phyloP scores from a whole-genome alignment of 1,140 invertebrate genomes.

The Eurosta solidaginis region DNA sequence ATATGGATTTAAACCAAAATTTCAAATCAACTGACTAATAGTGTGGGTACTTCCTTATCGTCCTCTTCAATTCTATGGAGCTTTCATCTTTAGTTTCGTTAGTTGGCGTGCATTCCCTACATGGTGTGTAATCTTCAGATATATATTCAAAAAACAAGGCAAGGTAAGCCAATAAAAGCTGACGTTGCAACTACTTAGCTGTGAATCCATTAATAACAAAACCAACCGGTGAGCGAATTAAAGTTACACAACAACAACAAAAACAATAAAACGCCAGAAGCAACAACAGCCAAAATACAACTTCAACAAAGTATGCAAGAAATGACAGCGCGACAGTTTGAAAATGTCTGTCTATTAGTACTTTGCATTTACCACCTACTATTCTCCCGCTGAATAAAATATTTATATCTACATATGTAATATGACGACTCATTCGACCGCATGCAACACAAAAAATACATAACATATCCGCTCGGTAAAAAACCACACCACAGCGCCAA shows the following conservation, averaged over 20 bases:
- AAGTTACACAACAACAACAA: background rate
- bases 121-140: too few species aligned
- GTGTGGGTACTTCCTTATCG: too few species aligned
- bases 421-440: background rate
- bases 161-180: background rate
- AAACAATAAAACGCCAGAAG: too few species aligned
- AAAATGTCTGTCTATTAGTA: background rate
- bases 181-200: conserved; percentile 25
- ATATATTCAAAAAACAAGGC: background rate
- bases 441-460: background rate
- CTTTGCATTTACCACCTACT: background rate
- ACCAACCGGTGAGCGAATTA: background rate
- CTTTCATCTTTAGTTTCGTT: too few species aligned
- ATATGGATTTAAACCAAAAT: too few species aligned
- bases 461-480: background rate
- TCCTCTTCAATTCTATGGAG: too few species aligned
- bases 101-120: too few species aligned
- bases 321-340: background rate
- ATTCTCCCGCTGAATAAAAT: background rate
- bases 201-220: conserved; percentile 21
- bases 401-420: too few species aligned
- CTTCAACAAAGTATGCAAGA: background rate
- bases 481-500: background rate
- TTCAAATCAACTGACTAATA: too few species aligned
- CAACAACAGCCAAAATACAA: background rate